Evolutionary conservation across 2,797 vertebrate genomes (phyloP), one percentile per base, ranked within the genome.

Genomic region (Chelidonichthys spinosus): DNA sequence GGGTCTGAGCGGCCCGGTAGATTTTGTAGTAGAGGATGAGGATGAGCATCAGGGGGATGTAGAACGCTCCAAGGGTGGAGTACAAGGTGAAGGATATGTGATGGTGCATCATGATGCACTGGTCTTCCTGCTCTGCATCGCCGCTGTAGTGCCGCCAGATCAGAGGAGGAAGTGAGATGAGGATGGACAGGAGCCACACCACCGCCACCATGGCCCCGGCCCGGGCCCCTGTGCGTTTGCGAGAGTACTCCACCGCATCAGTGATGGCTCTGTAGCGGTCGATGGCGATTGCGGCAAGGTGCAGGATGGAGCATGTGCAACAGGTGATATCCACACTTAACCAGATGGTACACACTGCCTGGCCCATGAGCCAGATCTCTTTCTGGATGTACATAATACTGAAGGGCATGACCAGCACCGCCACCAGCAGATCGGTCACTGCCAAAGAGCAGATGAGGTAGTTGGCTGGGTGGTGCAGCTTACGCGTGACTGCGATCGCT

Each of bases 11-110:
- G 1, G 98, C 98, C 53, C 94, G 94, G 88, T 99, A 99, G 90
- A 99, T 99, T 93, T 98, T 99, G 87, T 98, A 99, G 87, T 99
- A 99, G 78, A 99, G 97, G 83, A 99, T 98, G 85, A 99, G 94
- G 83, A 99, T 98, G 88, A 99, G 93, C 69, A 96, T 91, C 50
- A 99, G 87, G 0, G 98, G 98, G 81, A 99, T 97, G 87, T 99
- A 99, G 93, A 99, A 99, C 4, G 98, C 98, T 47, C 98, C 98
- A 40, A 99, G 96, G 0, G 98, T 99, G 36, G 97, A 96, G 83
- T 99, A 99, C 89, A 99, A 94, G 39, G 97, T 97, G 78, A 90
- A 99, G 72, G 95, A 93, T 17, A 99, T 96, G 87, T 98, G 97
- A 69, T 98, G 95, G 0, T 98, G 97, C 74, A 96, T 96, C 90